Evolutionary conservation across 2,888 invertebrate genomes (phyloP), one percentile per base, ranked within the genome.

Genomic region (Podabrus alpinus): DNA sequence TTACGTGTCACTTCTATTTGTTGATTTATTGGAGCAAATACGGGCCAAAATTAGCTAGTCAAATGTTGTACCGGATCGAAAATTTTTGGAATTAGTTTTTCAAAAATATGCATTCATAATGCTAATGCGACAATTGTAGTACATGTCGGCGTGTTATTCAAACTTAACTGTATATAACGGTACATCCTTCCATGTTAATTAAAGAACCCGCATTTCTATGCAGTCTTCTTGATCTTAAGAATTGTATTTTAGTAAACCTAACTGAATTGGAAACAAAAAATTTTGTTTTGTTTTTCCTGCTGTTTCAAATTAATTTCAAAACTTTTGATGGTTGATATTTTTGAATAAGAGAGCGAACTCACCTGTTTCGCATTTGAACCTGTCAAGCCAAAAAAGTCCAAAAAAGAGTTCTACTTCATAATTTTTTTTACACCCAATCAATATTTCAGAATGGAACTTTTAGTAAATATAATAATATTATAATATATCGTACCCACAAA

Each of bases 131-230:
- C 71, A 24, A 71, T 67, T 71, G 29, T 71, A 29, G 66, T 71
- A 72, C 72, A 68, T 72, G 72, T 59, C 68, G 64, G 72, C 21
- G 17, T 72, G 19, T 72, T 61, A 72, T 72, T 61, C 68, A 68
- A 45, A 67, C 72, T 67, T 72, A 72, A 72, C 72, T 72, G 72
- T 72, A 67, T 66, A 13, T 72, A 72, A 72, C 72, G 72, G 72
- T 72, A 72, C 67, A 72, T 72, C 68, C 68, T 67, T 68, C 68
- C 19, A 71, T 45, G 68, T 29, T 71, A 67, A 45, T 72, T 72
- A 62, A 61, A 29, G 19, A 64, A 19, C 62, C 21, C 62, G 62
- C 19, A 16, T 21, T 64, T 16, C 21, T 64, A 64, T 19, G 62
- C 19, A 19, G 4, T 17, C n/a, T 45, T 45, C 45, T 45, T 45